These are phyloP conservation scores for Ladona fulva DNA, from an alignment of 1,140 invertebrate species.

Conservation along the genomic window DNA sequence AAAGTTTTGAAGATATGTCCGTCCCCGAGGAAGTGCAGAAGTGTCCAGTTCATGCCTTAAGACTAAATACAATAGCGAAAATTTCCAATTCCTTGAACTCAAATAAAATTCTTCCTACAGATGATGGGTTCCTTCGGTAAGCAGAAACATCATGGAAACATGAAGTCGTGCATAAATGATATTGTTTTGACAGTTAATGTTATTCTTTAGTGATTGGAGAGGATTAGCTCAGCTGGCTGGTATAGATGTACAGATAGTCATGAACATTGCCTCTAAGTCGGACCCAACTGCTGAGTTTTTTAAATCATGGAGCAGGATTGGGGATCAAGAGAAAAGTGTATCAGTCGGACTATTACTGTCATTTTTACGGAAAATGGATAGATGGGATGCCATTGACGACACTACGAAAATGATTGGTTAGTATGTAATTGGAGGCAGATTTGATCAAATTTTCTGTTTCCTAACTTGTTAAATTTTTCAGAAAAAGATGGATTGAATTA, in stretches of 20 bases:
- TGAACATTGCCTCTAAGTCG: conserved; percentile 35
- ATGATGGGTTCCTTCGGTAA: background rate
- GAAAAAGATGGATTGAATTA: conserved; percentile 36
- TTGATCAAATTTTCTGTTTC: background rate
- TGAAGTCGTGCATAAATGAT: background rate
- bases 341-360: conserved; percentile 42
- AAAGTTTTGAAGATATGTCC: too few relatives aligned
- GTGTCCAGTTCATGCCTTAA: background rate
- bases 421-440: conserved; percentile 21
- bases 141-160: background rate
- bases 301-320: conserved; percentile 37
- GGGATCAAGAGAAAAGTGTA: conserved; percentile 28
- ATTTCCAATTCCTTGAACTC: background rate
- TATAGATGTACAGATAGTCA: conserved; percentile 38
- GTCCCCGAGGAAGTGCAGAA: too few relatives aligned
- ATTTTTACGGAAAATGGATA: conserved; percentile 48
- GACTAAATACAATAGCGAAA: background rate
- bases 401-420: conserved; percentile 44
- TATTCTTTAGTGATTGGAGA: conserved; percentile 51
- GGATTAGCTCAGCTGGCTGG: conserved; percentile 48
- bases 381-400: conserved; percentile 58
- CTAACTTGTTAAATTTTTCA: conserved; percentile 26
- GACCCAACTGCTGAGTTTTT: conserved; percentile 47
- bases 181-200: background rate
- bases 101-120: background rate